A percentile compares a stretch with the other conserved stretches of the same genome.
phyloP scores from a whole-genome alignment of 2,797 vertebrate species.

The Myripristis murdjan region DNA sequence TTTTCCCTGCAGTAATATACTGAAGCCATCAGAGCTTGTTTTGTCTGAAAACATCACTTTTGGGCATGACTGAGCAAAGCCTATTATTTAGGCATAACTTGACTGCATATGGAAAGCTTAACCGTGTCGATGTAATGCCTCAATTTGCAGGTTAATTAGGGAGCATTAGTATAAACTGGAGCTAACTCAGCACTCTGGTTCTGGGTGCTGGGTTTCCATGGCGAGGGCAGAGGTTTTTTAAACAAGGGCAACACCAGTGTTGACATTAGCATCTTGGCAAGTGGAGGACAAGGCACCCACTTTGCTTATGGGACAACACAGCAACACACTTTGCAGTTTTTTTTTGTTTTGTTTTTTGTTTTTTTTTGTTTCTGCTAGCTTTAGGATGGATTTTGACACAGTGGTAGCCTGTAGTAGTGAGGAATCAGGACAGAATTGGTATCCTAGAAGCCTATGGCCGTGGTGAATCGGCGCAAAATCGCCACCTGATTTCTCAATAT shows the following conservation, averaged over 20 bases:
- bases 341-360: slow-evolving; percentile 24
- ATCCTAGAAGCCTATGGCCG: background rate
- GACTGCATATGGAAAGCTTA: slow-evolving; percentile 36
- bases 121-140: slow-evolving; percentile 38
- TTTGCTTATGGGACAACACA: slow-evolving; percentile 22
- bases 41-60: slow-evolving; percentile 25
- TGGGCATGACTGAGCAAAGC: slow-evolving; percentile 16
- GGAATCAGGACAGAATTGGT: background rate
- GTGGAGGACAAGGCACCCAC: background rate
- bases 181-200: slow-evolving; percentile 47
- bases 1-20: slow-evolving; percentile 5
- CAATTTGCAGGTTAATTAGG: slow-evolving; percentile 64
- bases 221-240: slow-evolving; percentile 25
- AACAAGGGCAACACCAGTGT: slow-evolving; percentile 49
- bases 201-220: slow-evolving; percentile 3
- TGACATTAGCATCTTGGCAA: slow-evolving; percentile 27
- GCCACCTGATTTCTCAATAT: background rate
- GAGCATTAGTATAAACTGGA: slow-evolving; percentile 48
- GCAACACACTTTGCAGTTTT: slow-evolving; percentile 20
- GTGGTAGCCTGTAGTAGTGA: background rate
- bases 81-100: slow-evolving; percentile 28
- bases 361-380: slow-evolving; percentile 37
- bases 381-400: slow-evolving; percentile 14
- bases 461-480: background rate
- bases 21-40: slow-evolving; percentile 19